phyloP scores from a whole-genome alignment of 2,888 invertebrate species.

The Caenorhabditis uteleia region DNA sequence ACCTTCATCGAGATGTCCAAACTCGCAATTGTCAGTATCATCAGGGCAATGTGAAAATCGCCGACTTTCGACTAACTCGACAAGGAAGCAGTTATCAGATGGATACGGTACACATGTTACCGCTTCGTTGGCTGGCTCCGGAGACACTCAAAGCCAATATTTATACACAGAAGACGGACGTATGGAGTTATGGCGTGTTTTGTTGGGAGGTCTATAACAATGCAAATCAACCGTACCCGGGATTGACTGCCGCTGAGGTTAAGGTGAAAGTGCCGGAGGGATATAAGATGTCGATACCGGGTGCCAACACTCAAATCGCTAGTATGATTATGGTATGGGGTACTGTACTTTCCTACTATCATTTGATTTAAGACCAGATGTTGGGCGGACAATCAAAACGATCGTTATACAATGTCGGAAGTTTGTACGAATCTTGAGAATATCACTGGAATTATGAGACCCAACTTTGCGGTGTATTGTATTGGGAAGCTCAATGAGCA shows the following conservation, averaged over 20 bases:
- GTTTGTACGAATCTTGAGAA: no score
- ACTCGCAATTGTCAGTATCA: conserved; percentile 49
- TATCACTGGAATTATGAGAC: no score
- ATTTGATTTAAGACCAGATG: no score
- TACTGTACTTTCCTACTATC: no score
- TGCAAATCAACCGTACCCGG: conserved; percentile 52
- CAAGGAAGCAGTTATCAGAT: conserved; percentile 48
- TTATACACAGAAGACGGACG: conserved; percentile 52
- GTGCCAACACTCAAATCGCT: no score
- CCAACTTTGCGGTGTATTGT: no score
- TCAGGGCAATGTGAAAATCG: conserved; percentile 31
- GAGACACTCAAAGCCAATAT: conserved; percentile 44
- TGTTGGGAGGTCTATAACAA: conserved; percentile 47
- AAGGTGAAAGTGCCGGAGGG: no score
- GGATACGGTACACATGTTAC: conserved; percentile 40
- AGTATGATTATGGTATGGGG: no score
- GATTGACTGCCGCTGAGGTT: conserved; percentile 48
- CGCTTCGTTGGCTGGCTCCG: conserved; percentile 59
- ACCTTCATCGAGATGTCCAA: conserved; percentile 51
- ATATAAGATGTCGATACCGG: no score
- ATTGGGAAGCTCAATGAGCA: no score
- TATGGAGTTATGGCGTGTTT: conserved; percentile 40
- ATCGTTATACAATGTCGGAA: no score
- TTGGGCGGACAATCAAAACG: no score
- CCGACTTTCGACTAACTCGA: conserved; percentile 51